Evolutionary conservation across 1,140 invertebrate genomes (phyloP).

Genomic region (Caerostris extrusa): DNA sequence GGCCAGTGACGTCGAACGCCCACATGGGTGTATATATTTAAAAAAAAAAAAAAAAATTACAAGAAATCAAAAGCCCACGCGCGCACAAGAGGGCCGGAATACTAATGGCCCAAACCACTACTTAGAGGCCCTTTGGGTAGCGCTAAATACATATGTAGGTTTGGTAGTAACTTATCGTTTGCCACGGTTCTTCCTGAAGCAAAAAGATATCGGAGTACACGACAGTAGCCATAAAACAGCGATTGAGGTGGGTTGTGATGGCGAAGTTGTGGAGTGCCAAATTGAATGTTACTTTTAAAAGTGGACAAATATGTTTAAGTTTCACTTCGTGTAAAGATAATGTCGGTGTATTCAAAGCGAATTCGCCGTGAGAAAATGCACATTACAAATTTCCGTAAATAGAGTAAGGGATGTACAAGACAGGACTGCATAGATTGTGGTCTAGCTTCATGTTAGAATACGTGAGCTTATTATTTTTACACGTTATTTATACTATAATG

Average conservation of each 20-base stretch:
- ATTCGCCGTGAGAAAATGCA: background rate
- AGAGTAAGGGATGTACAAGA: too few relatives aligned
- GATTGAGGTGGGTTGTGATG: background rate
- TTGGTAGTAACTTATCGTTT: background rate
- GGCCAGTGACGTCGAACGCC: slow-evolving; percentile 18
- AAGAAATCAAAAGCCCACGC: slow-evolving; percentile 20
- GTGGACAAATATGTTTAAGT: background rate
- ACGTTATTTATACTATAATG: too few relatives aligned
- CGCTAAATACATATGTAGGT: slow-evolving; percentile 14
- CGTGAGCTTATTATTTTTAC: too few relatives aligned
- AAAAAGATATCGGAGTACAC: background rate
- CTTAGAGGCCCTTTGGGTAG: background rate
- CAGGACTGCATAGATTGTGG: too few relatives aligned
- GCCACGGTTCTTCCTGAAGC: background rate
- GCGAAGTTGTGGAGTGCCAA: background rate
- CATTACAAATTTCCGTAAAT: too few relatives aligned
- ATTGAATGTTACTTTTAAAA: background rate
- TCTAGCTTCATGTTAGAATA: too few relatives aligned
- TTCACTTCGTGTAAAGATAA: background rate
- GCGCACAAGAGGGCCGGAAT: background rate
- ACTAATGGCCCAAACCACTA: slow-evolving; percentile 3
- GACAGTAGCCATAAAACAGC: background rate
- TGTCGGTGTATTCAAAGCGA: background rate
- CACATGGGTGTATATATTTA: background rate
- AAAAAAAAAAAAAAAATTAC: background rate